Conservation (phyloP, 1,140 invertebrate species). For the Heliconius hewitsoni region DNA sequence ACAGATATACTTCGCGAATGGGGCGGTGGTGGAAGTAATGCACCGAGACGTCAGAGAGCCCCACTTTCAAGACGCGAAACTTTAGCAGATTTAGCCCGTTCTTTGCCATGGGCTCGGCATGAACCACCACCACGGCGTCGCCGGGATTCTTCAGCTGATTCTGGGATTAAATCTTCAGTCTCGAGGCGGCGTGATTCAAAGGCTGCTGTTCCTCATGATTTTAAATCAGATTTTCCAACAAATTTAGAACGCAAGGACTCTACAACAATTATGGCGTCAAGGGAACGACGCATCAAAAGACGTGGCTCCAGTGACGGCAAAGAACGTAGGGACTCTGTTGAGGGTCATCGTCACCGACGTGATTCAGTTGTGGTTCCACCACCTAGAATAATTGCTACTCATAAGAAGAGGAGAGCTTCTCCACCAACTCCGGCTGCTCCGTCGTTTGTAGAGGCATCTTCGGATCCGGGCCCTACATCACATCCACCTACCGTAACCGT, state of each 20-base stretch:
- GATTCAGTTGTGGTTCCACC: slow-evolving; percentile 85
- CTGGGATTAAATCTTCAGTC: slow-evolving; percentile 88
- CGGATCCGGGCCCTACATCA: slow-evolving; percentile 83
- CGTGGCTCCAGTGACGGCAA: slow-evolving; percentile 80
- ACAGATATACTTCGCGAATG: slow-evolving; percentile 93
- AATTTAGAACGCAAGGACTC: slow-evolving; percentile 86
- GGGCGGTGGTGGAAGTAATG: slow-evolving; percentile 86
- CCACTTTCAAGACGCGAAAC: slow-evolving; percentile 91
- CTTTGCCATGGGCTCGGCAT: slow-evolving; percentile 87
- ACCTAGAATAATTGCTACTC: slow-evolving; percentile 82
- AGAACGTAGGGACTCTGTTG: slow-evolving; percentile 74
- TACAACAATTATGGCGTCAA: slow-evolving; percentile 70
- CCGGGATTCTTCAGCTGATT: slow-evolving; percentile 91
- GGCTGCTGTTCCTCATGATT: slow-evolving; percentile 83
- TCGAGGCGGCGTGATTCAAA: slow-evolving; percentile 87
- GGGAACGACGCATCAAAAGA: slow-evolving; percentile 76
- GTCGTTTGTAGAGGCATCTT: slow-evolving; percentile 89
- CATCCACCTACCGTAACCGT: slow-evolving; percentile 78
- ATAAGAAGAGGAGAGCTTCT: slow-evolving; percentile 85
- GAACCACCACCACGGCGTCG: slow-evolving; percentile 84
- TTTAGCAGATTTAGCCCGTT: slow-evolving; percentile 89
- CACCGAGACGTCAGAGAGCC: slow-evolving; percentile 83
- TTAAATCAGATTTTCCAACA: slow-evolving; percentile 86
- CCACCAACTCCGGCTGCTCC: slow-evolving; percentile 83
- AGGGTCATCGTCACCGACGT: slow-evolving; percentile 79